phyloP scores from a whole-genome alignment of 2,797 vertebrate genomes.

The Thamnophis elegans region DNA sequence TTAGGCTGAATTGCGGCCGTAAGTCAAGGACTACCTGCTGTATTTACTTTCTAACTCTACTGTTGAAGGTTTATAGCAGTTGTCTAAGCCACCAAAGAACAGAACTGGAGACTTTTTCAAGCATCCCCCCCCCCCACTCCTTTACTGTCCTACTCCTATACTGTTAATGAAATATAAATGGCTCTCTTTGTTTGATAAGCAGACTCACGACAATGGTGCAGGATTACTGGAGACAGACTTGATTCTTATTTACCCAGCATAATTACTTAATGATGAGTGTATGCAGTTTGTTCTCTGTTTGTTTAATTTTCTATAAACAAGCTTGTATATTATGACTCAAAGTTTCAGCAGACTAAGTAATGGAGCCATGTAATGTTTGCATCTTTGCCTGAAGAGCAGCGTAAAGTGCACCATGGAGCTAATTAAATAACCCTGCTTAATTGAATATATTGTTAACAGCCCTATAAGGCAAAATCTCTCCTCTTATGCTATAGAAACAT shows the following conservation, averaged over 20 bases:
- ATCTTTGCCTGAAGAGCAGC: constrained; percentile 1
- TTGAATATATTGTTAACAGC: not conserved
- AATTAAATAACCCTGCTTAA: constrained; percentile 32
- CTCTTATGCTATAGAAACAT: constrained; percentile 4
- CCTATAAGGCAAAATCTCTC: not conserved
- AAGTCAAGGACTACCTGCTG: not conserved
- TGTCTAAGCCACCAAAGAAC: not conserved
- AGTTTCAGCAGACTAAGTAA: not conserved
- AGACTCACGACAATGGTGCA: constrained; percentile 1
- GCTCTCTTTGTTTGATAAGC: constrained; percentile 8
- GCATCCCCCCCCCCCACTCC: not conserved
- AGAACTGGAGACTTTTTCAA: not conserved
- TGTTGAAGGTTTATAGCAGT: not conserved
- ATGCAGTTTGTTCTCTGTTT: not conserved
- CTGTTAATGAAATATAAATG: constrained; percentile 8
- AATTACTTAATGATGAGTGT: not conserved
- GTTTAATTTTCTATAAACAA: not conserved
- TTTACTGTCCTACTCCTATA: not conserved
- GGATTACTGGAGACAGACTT: constrained; percentile 2
- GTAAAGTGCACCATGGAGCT: constrained; percentile 8
- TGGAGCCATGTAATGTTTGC: not conserved
- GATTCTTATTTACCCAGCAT: constrained; percentile 18
- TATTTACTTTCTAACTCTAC: not conserved
- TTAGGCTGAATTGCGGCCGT: not conserved
- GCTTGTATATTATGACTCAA: not conserved